Evolutionary conservation across 23 tunicate species (phyloP), one percentile per base, ranked within the genome.

Genomic region (Halocynthia roretzi): DNA sequence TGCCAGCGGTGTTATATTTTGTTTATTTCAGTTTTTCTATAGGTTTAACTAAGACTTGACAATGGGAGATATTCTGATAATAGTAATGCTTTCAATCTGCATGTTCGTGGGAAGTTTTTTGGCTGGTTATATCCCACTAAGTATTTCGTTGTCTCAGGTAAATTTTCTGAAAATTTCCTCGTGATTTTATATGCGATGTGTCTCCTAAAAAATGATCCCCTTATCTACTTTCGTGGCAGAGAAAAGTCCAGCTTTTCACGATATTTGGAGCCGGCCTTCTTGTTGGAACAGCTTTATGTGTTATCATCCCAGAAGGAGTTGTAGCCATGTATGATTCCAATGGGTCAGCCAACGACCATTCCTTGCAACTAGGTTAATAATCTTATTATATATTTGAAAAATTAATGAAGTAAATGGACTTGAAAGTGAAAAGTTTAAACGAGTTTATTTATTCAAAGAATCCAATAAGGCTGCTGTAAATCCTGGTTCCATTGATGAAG

Each of bases 231-330:
- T 4, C 5, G 48, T 84, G 72, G 7, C 65, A 92, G 98, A 86
- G 93, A 78, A 92, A 83, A 78, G 70, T 92, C 19, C 98, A 92
- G 70, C 75, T 92, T 17, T 82, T 92, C 56, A 92, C 98, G 31
- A 78, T 92, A 21, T 92, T 92, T 79, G 99, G 99, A 61, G 91
- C 99, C 72, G 99, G 99, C 40, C 61, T 96, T 56, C 73, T 96
- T 17, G 93, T 96, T 64, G 99, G 99, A 20, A 96, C 99, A 19
- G 91, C 99, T 6, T 77, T 96, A 14, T 87, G 89, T 50, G 99
- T 96, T 8, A 96, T 96, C 68, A 96, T 96, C 17, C 99, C 99
- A 54, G 99, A 96, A 80, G 99, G 99, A 7, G 99, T 96, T 18
- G 90, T 83, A 31, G 78, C 99, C 19, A 85, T 96, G 84, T 96